These are phyloP conservation scores for Catocala sponsa DNA, from an alignment of 2,888 invertebrate species.

Conservation along the genomic window DNA sequence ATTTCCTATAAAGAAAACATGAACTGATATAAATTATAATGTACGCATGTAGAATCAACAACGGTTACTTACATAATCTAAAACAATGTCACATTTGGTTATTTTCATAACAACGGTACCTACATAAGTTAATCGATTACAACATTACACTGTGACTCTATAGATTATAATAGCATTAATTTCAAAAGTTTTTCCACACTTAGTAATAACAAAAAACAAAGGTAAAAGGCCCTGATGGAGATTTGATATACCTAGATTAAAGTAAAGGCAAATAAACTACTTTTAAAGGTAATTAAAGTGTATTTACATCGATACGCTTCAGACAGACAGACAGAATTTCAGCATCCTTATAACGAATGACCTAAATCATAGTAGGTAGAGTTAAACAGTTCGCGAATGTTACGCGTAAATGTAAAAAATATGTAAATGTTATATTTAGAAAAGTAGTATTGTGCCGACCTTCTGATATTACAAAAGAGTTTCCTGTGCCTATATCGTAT, in stretches of 20 bases:
- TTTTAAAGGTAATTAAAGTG: too few relatives aligned
- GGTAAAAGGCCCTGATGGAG: slow-evolving; percentile 8
- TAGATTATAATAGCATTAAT: slow-evolving; percentile 5
- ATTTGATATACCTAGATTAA: slow-evolving; percentile 13
- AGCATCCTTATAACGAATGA: too few relatives aligned
- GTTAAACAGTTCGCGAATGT: too few relatives aligned
- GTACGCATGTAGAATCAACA: background rate
- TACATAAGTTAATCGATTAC: slow-evolving; percentile 12
- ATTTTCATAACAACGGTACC: background rate
- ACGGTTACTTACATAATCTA: background rate
- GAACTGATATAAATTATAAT: background rate
- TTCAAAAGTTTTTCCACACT: slow-evolving; percentile 19
- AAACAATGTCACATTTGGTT: slow-evolving; percentile 2
- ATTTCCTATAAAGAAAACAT: too few relatives aligned
- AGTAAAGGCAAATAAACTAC: too few relatives aligned
- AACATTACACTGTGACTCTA: slow-evolving; percentile 18
- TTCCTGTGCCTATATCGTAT: slow-evolving; percentile 28
- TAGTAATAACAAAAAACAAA: slow-evolving; percentile 8
- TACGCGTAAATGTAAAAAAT: background rate
- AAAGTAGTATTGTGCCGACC: slow-evolving; percentile 10
- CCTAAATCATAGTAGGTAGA: too few relatives aligned
- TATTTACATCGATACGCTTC: too few relatives aligned
- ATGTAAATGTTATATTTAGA: slow-evolving; percentile 18
- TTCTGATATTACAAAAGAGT: slow-evolving; percentile 7
- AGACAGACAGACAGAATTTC: too few relatives aligned